Percentiles rank a stretch among this genome's conserved stretches.
phyloP scores from a whole-genome alignment of 2,113 vertebrate species.

The Micromys minutus region DNA sequence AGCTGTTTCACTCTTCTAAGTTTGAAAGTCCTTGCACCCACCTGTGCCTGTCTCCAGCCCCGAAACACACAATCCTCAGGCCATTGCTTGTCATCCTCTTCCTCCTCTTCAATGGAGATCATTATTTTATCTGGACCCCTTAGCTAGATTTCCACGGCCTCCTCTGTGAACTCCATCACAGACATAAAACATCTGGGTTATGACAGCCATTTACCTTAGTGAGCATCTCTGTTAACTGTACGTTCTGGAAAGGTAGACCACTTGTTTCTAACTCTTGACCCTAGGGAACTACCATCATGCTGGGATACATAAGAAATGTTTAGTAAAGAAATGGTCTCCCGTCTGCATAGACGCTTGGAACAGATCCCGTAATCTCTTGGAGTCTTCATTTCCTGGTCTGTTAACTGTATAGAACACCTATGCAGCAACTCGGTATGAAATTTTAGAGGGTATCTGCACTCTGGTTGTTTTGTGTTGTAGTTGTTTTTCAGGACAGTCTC shows the following conservation, averaged over 20 bases:
- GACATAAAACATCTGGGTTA: neutral
- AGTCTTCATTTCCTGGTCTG: slow-evolving; percentile 7
- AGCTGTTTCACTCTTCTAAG: neutral
- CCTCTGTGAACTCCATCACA: neutral
- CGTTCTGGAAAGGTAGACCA: neutral
- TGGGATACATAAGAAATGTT: slow-evolving; percentile 12
- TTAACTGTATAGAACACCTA: slow-evolving; percentile 22
- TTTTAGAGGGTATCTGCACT: neutral
- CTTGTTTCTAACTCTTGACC: slow-evolving; percentile 1
- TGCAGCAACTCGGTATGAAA: neutral
- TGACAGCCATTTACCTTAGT: neutral
- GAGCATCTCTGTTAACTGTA: neutral
- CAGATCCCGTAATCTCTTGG: slow-evolving; percentile 34
- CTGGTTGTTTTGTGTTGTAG: neutral
- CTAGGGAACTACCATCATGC: neutral
- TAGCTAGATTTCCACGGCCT: neutral
- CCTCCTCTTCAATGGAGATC: neutral
- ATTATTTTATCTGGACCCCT: neutral
- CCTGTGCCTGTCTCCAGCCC: neutral
- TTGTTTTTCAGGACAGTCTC: neutral
- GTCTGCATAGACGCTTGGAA: neutral
- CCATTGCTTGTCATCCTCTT: neutral
- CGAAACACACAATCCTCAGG: neutral
- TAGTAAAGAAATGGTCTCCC: neutral
- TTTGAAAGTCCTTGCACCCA: neutral